Base-by-base conservation (phyloP, 35 echinoderm and acorn worm genomes). In the Apostichopus californicus region DNA sequence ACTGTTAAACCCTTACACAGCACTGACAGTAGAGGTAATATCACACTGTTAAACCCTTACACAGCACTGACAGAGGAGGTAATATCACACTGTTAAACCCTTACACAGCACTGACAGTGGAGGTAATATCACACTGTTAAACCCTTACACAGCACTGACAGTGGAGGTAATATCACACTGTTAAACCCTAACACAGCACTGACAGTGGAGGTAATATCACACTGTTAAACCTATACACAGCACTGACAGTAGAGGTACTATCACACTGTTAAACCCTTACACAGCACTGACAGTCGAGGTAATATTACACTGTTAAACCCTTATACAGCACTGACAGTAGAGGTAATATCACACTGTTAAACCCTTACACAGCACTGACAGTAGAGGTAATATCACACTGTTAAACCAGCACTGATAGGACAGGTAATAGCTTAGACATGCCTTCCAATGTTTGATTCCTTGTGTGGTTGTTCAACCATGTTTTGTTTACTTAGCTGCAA, bases 241-340 rank as follows among this genome's bases (percentile, higher is more conserved):
- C 94, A 63, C 94, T 98, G 63, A 93, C 82, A 92, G 77, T 93
- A 94, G 78, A 98, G 83, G 96, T 98, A 64, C 79, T 94, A 80
- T 53, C n/a, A 34, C 28, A 34, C 28, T 34, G 28, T 34, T 34
- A 34, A 98, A 98, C 79, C 96, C 94, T 78, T 98, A 98, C 52
- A 96, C 96, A 24, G 20, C 77, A 78, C 34, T 46, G 34, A 46
- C 34, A 46, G 34, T 46, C 3, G 34, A 46, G 34, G 34, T 46
- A 46, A 46, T 46, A 46, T 46, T 1, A 46, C 34, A 46, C 34
- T 46, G 34, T 46, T 46, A 46, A 3, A 46, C 34, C 34, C 94
- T 78, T 98, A 98, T 52, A 96, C 96, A 24, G 20, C 77, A 78
- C 34, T 46, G 1, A 46, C 34, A 46, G 34, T 46, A 46, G 34